Percentiles rank a stretch among this genome's conserved stretches.
Conservation (phyloP, 2,888 invertebrate genomes). For the Crossocerus cetratus region DNA sequence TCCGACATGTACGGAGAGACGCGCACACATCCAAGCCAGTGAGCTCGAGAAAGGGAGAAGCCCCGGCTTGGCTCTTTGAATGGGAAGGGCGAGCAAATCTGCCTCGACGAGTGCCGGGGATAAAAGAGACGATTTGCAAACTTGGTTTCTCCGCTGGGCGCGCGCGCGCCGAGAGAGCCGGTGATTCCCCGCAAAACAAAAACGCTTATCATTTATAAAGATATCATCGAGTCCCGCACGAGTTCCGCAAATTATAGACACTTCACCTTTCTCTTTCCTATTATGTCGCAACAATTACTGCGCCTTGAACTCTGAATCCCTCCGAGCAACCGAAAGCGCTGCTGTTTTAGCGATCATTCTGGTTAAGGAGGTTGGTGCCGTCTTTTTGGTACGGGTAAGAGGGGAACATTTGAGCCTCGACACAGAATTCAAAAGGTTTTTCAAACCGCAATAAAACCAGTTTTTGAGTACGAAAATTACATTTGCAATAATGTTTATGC, state of each 20-base stretch:
- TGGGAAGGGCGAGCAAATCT: conserved; percentile 54
- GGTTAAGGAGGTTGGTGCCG: too few relatives aligned
- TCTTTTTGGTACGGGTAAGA: too few relatives aligned
- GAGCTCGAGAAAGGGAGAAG: neutral
- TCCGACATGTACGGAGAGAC: conserved; percentile 3
- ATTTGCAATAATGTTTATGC: too few relatives aligned
- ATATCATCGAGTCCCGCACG: conserved; percentile 20
- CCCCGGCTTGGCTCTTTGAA: conserved; percentile 27
- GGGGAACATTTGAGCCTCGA: too few relatives aligned
- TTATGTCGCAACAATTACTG: conserved; percentile 21
- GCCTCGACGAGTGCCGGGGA: conserved; percentile 46
- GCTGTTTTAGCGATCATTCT: too few relatives aligned
- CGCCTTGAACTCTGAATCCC: conserved; percentile 19
- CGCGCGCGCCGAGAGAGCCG: conserved; percentile 15
- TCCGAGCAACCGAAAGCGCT: too few relatives aligned
- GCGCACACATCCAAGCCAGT: neutral
- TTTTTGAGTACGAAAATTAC: too few relatives aligned
- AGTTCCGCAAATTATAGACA: conserved; percentile 44
- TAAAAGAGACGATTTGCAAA: conserved; percentile 62
- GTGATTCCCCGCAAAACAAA: conserved; percentile 45
- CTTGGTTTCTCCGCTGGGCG: conserved; percentile 41
- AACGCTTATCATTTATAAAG: conserved; percentile 47
- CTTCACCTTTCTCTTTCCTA: too few relatives aligned
- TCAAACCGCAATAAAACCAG: too few relatives aligned
- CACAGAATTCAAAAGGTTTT: too few relatives aligned